Base-by-base conservation (phyloP, 2,113 vertebrate species). In the Corynorhinus townsendii region DNA sequence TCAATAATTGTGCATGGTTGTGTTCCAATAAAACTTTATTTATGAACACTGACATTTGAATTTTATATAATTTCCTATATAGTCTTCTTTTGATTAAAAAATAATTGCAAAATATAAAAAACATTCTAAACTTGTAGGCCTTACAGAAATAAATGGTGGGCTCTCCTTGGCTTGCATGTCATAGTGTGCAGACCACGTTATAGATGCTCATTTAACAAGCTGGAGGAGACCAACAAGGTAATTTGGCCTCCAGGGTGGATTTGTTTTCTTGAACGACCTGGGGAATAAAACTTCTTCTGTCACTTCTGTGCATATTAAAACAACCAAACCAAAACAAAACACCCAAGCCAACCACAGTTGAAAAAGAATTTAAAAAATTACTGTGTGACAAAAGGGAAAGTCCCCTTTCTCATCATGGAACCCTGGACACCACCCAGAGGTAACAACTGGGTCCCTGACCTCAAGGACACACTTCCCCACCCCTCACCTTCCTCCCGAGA, bases 21-120 rank as follows among this genome's bases (percentile, higher is more conserved):
- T 88, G 62, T 76, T 89, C 83, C 92, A 93, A 86, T 76, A 93
- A 91, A 91, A 85, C 94, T 96, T 94, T 84, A 91, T 95, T 81
- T 82, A 81, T 86, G 84, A 64, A 49, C 56, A 71, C 4, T 2
- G n/a, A 95, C 68, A 64, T 84, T 69, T 90, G 71, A 95, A 92
- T 84, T 84, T 92, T 52, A 64, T 40, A 28, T 81, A 47, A 73
- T 92, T 93, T 87, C 69, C 33, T 47, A 92, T 84, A 47, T 35
- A 40, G 12, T 71, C 68, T 71, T 77, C 59, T 80, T 80, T 73
- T 38, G 62, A 69, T 35, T 91, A 85, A 81, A 84, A 47, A 47
- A 45, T 43, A 22, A 56, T 11, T 56, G 22, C 22, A 69, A 83
- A 91, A 87, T 43, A 24, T 73, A 59, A 79, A 93, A 79, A 47